Percentiles rank a stretch among this genome's conserved stretches.
phyloP scores from a whole-genome alignment of 2,113 vertebrate genomes.

The Phoxinus phoxinus region DNA sequence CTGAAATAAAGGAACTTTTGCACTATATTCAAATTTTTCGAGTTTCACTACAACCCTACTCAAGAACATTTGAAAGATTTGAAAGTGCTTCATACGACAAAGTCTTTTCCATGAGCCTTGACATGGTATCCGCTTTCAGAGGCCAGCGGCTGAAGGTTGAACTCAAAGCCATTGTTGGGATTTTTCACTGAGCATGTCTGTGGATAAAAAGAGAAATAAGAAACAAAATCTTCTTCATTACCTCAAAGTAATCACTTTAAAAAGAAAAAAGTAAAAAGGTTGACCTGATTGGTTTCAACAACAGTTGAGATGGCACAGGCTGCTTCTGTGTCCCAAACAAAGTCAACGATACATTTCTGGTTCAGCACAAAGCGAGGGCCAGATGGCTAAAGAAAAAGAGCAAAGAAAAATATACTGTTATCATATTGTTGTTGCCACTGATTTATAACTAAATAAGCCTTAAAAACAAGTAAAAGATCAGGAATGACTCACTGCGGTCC shows the following conservation, averaged over 20 bases:
- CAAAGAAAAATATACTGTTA: not conserved
- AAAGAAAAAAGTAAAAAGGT: not conserved
- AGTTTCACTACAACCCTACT: not conserved
- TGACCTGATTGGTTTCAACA: conserved; percentile 78
- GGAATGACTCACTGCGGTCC: conserved; percentile 75
- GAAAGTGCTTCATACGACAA: conserved; percentile 74
- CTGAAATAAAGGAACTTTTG: too few relatives aligned
- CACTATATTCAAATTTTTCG: too few relatives aligned
- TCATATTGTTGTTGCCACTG: not conserved
- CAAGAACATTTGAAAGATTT: conserved; percentile 6
- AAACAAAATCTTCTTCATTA: not conserved
- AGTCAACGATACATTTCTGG: conserved; percentile 86
- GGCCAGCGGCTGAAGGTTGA: conserved; percentile 83
- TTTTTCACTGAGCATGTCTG: conserved; percentile 86
- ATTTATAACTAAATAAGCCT: not conserved
- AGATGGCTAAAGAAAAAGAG: conserved; percentile 71
- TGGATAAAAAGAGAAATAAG: not conserved
- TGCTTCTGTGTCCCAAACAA: conserved; percentile 91
- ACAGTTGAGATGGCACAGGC: conserved; percentile 86
- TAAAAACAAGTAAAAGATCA: not conserved
- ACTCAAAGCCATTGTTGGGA: conserved; percentile 86
- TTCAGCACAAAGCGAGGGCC: conserved; percentile 81
- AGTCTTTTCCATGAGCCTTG: conserved; percentile 78
- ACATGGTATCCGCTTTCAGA: conserved; percentile 72
- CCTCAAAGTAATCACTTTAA: not conserved